Evolutionary conservation across 2,888 invertebrate genomes (phyloP), one percentile per base, ranked within the genome.

Genomic region (Dolichomitus sp.): DNA sequence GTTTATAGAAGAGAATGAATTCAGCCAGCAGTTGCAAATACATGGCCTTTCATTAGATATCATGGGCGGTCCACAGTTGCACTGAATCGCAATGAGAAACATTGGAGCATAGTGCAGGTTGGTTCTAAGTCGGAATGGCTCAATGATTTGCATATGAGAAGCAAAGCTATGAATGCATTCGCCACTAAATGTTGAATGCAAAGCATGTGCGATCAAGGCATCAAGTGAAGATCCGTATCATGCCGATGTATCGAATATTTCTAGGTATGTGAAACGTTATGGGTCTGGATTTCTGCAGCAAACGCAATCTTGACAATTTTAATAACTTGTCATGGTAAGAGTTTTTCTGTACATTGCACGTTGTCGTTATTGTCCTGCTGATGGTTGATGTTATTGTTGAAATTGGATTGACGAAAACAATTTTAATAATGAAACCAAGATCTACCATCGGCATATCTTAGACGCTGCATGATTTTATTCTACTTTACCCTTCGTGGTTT

Each of bases 81-180:
- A 83, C 45, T 79, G 83, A 83, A 83, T 83, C 48, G 68, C 80
- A 83, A 83, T 83, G 80, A 83, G 83, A 76, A 54, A 76, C 83
- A 61, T 68, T 52, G 27, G 50, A 40, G 80, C 78, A n/a, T 68
- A 57, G 69, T 59, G 11, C 66, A 52, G 59, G 33, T 19, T 40
- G 42, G 42, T 42, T 75, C 75, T 45, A 54, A 45, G 74, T 54
- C 54, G 52, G 23, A 74, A 76, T 42, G 50, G 83, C 70, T 72
- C 84, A 72, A 83, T 88, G 90, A 89, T 92, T 92, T 91, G 91
- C 91, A 89, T 90, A 87, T 86, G 87, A 83, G 82, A 73, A 68
- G 11, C 17, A 12, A 40, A 59, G 37, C 87, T 87, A 91, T 90
- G 90, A 90, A 91, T 91, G 88, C 87, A 84, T 84, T 79, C 50